A percentile compares a stretch with the other conserved stretches of the same genome.
Evolutionary conservation across 2,888 invertebrate genomes (phyloP).

Genomic region (Synanthedon formicaeformis): DNA sequence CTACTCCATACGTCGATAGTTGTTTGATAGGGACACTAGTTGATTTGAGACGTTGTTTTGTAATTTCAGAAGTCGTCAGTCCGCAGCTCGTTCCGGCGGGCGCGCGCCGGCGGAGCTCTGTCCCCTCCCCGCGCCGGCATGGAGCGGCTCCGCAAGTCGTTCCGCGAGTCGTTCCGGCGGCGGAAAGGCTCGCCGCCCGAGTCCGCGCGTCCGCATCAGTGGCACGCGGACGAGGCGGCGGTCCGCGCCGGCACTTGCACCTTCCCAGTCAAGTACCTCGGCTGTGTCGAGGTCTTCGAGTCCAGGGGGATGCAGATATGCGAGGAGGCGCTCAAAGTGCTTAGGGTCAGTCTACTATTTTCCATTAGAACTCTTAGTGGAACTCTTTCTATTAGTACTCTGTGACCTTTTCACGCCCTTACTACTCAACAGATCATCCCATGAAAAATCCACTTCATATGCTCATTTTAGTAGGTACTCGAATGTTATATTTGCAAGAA

Average conservation of each 20-base stretch:
- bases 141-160: conserved; percentile 90
- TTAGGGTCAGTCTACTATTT: conserved; percentile 78
- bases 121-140: conserved; percentile 73
- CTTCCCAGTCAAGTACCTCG: conserved; percentile 98
- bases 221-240: conserved; percentile 97
- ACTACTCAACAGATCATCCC: too few species aligned
- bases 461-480: too few species aligned
- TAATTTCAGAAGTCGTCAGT: conserved; percentile 57
- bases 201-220: conserved; percentile 96
- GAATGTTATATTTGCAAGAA: background rate
- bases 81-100: conserved; percentile 47
- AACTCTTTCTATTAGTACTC: too few species aligned
- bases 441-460: too few species aligned
- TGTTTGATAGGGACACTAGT: background rate
- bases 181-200: conserved; percentile 90
- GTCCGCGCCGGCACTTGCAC: conserved; percentile 96
- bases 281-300: conserved; percentile 99
- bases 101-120: conserved; percentile 37
- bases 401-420: too few species aligned
- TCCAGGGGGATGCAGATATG: conserved; percentile 99
- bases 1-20: too few species aligned
- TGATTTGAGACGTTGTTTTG: conserved; percentile 3
- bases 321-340: conserved; percentile 97
- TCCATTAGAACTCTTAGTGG: too few species aligned
- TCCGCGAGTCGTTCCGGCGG: conserved; percentile 93